A percentile compares a stretch with the other conserved stretches of the same genome.
phyloP scores from a whole-genome alignment of 2,888 invertebrate genomes.

The Phyllotreta cruciferae region DNA sequence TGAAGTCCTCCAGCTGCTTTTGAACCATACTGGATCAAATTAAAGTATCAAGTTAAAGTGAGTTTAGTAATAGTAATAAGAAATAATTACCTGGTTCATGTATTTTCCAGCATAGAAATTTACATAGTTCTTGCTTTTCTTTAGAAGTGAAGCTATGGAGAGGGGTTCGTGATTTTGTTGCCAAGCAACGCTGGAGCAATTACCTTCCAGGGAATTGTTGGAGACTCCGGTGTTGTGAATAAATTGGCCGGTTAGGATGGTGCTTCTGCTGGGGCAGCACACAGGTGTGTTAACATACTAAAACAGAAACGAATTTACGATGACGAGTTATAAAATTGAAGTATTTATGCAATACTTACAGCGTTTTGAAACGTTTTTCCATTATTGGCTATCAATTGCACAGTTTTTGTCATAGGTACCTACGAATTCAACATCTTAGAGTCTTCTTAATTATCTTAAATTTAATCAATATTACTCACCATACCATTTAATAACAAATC shows the following conservation, averaged over 20 bases:
- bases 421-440: slow-evolving; percentile 57
- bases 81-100: slow-evolving; percentile 78
- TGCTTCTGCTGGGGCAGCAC: slow-evolving; percentile 91
- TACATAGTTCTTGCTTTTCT: slow-evolving; percentile 68
- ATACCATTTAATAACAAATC: slow-evolving; percentile 80
- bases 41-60: slow-evolving; percentile 55
- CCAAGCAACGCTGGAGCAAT: slow-evolving; percentile 78
- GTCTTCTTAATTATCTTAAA: not conserved
- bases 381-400: slow-evolving; percentile 66
- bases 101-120: slow-evolving; percentile 96
- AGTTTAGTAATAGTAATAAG: slow-evolving; percentile 34
- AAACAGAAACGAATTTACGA: slow-evolving; percentile 42
- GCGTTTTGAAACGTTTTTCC: slow-evolving; percentile 78
- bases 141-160: slow-evolving; percentile 74
- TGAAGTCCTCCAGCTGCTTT: slow-evolving; percentile 66
- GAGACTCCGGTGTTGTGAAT: slow-evolving; percentile 80
- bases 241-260: slow-evolving; percentile 83
- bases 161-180: slow-evolving; percentile 67
- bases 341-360: slow-evolving; percentile 62
- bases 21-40: slow-evolving; percentile 64
- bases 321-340: not conserved
- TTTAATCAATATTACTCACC: slow-evolving; percentile 66
- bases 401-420: slow-evolving; percentile 73
- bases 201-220: slow-evolving; percentile 81
- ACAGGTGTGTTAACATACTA: slow-evolving; percentile 86